Evolutionary conservation across 2,113 vertebrate species (phyloP), one percentile per base, ranked within the genome.

Genomic region (Dicrurus megarhynchus): DNA sequence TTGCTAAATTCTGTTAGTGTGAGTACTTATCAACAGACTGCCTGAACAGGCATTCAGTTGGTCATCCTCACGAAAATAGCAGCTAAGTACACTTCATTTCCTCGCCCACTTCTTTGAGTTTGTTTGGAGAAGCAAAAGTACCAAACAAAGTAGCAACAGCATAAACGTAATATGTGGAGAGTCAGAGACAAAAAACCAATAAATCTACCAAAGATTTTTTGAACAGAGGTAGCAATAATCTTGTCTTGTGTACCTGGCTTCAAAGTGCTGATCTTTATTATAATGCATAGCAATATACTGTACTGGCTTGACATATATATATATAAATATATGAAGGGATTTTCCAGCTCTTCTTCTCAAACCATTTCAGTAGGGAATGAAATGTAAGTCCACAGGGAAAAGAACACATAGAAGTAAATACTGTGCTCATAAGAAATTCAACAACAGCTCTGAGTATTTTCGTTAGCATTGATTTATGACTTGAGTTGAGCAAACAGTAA

Each of bases 231-330:
- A 94, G 96, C 92, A 96, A 64, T 97, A 96, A 93, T 94, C 73
- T 90, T 91, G 56, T 90, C 85, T 97, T 97, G 75, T 93, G 82
- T 83, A 95, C 88, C 63, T 86, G 70, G 39, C 70, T 97, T 93
- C 69, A 76, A 94, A 92, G 68, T 68, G 35, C 33, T 95, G 95
- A 88, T 95, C 95, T 96, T 96, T 97, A 95, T 96, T 97, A 94
- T 91, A 97, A 97, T 95, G 82, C 81, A 63, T 52, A 64, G 87
- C 83, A 88, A 94, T 95, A 87, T 91, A 82, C 84, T 84, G 65
- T 83, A n/a, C 57, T 76, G 56, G 39, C 59, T 84, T 88, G 60
- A 91, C 91, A 52, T 5, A 18, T 32, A 23, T 16, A 15, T 12
- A 37, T 11, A 19, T 6, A 67, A 20, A 47, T 53, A 39, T 24